These are phyloP conservation scores for Lasioglossum baleicum DNA, from an alignment of 1,140 invertebrate genomes.

Conservation along the genomic window DNA sequence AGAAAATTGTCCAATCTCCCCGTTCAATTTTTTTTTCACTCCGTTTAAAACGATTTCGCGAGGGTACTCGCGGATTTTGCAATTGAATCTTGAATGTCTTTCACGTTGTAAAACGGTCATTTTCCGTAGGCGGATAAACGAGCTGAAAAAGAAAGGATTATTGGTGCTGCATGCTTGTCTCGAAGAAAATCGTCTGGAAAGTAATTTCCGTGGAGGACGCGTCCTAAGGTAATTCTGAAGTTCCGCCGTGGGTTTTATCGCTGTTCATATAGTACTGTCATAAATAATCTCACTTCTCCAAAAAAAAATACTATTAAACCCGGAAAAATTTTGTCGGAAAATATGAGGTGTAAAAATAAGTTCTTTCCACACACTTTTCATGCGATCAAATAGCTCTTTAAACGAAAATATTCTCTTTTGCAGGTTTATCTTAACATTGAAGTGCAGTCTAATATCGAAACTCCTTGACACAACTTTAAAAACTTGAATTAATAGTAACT, in stretches of 20 bases:
- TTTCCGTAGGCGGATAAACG: background rate
- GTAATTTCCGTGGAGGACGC: conserved; percentile 38
- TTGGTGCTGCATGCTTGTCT: background rate
- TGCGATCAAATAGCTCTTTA: too few species aligned
- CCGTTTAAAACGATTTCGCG: background rate
- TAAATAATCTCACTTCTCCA: conserved; percentile 20
- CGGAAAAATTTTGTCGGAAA: background rate
- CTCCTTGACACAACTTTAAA: too few species aligned
- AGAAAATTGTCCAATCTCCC: background rate
- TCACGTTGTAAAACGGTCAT: background rate
- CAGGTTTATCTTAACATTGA: too few species aligned
- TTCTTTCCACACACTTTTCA: too few species aligned
- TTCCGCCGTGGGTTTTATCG: conserved; percentile 29
- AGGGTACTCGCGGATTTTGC: background rate
- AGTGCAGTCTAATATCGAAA: too few species aligned
- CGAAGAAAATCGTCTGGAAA: conserved; percentile 35
- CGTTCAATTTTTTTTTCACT: background rate
- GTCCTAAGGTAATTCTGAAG: conserved; percentile 40
- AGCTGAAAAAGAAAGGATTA: conserved; percentile 8
- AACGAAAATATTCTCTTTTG: too few species aligned
- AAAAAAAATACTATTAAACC: background rate
- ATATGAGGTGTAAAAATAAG: too few species aligned
- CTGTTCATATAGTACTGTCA: conserved; percentile 17
- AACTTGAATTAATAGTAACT: too few species aligned
- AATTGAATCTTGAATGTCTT: background rate